Evolutionary conservation across 2,888 invertebrate genomes (phyloP).

Genomic region (Prostheceraeus crozeri): DNA sequence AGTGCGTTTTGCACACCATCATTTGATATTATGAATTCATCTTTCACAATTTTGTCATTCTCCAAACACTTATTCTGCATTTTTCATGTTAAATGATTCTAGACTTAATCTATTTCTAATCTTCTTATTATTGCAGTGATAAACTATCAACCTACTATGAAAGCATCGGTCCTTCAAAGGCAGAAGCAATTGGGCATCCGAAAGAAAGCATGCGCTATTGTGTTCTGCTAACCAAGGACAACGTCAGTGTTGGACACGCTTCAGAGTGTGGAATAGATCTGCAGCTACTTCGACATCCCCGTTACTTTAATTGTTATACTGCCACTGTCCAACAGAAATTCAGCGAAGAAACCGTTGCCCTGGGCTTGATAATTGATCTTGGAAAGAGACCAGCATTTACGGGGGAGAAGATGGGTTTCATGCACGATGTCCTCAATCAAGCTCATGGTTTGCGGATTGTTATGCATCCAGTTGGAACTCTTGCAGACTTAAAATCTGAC

Average conservation of each 20-base stretch:
- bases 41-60: no score
- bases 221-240: conserved; percentile 24
- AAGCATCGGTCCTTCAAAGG: conserved; percentile 20
- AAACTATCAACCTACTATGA: conserved; percentile 33
- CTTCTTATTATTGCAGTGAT: no score
- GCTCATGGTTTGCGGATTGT: conserved; percentile 29
- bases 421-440: conserved; percentile 32
- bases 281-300: conserved; percentile 5
- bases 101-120: no score
- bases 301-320: conserved; percentile 31
- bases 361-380: conserved; percentile 30
- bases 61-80: no score
- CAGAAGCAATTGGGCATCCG: conserved; percentile 3
- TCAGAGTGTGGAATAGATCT: conserved; percentile 31
- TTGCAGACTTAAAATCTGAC: conserved; percentile 11
- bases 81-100: no score
- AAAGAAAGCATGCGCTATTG: conserved; percentile 21
- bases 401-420: conserved; percentile 6
- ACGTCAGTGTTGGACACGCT: conserved; percentile 22
- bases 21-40: no score
- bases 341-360: conserved; percentile 1
- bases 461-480: conserved; percentile 19
- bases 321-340: not conserved
- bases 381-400: not conserved
- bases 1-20: no score